Evolutionary conservation across 2,113 vertebrate genomes (phyloP), one percentile per base, ranked within the genome.

Genomic region (Dendrocopos noguchii): DNA sequence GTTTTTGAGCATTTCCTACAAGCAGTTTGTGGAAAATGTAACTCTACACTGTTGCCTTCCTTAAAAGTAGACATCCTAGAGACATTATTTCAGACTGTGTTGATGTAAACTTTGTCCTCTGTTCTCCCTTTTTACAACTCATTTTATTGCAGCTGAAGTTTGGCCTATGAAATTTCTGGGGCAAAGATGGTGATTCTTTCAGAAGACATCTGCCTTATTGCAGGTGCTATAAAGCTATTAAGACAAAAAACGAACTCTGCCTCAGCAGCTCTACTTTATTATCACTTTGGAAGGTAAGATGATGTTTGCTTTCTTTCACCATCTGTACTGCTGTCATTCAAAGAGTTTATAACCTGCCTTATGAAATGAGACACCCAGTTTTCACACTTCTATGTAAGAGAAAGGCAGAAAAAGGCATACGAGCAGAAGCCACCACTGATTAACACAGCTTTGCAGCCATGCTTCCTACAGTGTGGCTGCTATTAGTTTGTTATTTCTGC

Each of bases 141-240:
- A 74, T 59, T 91, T 91, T 87, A 95, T 71, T 2, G 4, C 60
- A 88, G 28, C 16, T 91, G 68, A 88, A 91, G 50, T 67, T 86
- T 88, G 72, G 80, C 50, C 88, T 79, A 24, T 66, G 78, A 84
- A 76, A 50, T 75, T 88, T 29, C 65, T 42, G 55, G 15, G 24
- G n/a, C n/a, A 86, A 84, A 79, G 84, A 75, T 1, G 5, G 67
- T 22, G 29, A 72, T 44, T 74, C 80, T 78, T 88, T 12, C 61
- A 71, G 36, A 80, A 61, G 44, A 50, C 74, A 82, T 7, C 29
- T 89, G 50, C 29, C 36, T 82, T 91, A 90, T 5, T 92, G 63
- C n/a, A 87, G 46, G 46, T 31, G 20, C 34, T 31, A 76, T 63
- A 91, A 87, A 94, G n/a, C 25, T 50, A 82, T 47, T 6, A 53